phyloP scores from a whole-genome alignment of 2,113 vertebrate species.

The Epinephelus cyanopodus region DNA sequence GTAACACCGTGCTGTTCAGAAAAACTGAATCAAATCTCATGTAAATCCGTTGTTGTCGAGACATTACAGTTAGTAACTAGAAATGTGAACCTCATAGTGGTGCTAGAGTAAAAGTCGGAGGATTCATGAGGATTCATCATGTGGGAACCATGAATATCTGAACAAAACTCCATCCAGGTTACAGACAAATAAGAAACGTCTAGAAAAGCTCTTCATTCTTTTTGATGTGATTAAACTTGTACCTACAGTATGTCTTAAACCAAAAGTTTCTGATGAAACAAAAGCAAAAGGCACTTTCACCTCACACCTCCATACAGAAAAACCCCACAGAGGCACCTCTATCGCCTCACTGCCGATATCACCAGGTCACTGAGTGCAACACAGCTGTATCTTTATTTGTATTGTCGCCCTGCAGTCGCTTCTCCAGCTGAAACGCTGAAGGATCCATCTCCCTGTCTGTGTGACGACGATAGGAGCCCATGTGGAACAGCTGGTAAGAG shows the following conservation, averaged over 20 bases:
- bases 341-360: background rate
- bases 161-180: background rate
- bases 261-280: background rate
- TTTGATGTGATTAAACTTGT: background rate
- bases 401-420: background rate
- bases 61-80: background rate
- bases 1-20: too few relatives aligned
- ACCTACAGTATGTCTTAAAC: background rate
- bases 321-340: background rate
- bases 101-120: background rate
- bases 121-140: background rate
- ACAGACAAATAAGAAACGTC: background rate
- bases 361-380: background rate
- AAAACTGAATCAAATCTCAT: background rate
- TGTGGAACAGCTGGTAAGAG: slow-evolving; percentile 37
- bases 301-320: background rate
- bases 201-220: background rate
- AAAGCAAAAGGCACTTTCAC: background rate
- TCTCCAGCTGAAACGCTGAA: slow-evolving; percentile 1
- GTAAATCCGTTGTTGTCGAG: background rate
- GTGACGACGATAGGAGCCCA: background rate
- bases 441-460: slow-evolving; percentile 21
- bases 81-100: background rate
- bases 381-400: background rate
- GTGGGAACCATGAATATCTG: background rate